Evolutionary conservation across 2,888 invertebrate species (phyloP), one percentile per base, ranked within the genome.

Genomic region (Caenorhabditis zanzibari): DNA sequence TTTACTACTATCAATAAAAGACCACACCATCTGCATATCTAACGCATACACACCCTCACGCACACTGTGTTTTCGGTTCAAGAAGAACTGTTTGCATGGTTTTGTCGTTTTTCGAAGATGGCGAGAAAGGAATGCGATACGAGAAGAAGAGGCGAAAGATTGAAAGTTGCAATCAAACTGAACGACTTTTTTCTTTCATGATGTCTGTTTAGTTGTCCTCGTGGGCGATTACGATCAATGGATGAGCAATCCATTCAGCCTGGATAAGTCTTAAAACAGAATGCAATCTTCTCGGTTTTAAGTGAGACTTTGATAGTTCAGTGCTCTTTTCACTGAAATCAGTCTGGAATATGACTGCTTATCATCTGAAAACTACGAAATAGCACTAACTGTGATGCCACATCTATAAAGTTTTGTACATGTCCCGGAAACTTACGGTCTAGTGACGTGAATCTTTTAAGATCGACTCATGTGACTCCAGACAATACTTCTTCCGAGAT

Each of bases 31-130:
- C 66, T 64, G 58, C 74, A 64, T 54, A 64, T 72, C 19, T 22
- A n/a, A n/a, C n/a, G n/a, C n/a, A 26, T 22, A 26, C 54, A 26
- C 19, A 54, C 54, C 19, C 47, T 22, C 6, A 12, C 19, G 58
- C 44, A 72, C 32, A 72, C 35, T 22, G 19, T 73, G 52, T 73
- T 74, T 54, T 64, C 74, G 54, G 14, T 32, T 24, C 28, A 19
- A 38, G 19, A 56, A 54, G 3, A 41, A 54, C 35, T 64, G 74
- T 74, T 54, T 58, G 59, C 52, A 32, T 56, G 35, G 24, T 75
- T 47, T 47, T 24, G 16, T n/a, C 64, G 74, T 59, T 75, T 75
- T 75, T 66, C 56, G 22, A 75, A 75, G 64, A 58, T 59, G 58
- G 38, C 52, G 32, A n/a, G 44, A 58, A 68, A 75, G 28, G 49